Conservation (phyloP, 2,113 vertebrate species). For the Oriolus oriolus region DNA sequence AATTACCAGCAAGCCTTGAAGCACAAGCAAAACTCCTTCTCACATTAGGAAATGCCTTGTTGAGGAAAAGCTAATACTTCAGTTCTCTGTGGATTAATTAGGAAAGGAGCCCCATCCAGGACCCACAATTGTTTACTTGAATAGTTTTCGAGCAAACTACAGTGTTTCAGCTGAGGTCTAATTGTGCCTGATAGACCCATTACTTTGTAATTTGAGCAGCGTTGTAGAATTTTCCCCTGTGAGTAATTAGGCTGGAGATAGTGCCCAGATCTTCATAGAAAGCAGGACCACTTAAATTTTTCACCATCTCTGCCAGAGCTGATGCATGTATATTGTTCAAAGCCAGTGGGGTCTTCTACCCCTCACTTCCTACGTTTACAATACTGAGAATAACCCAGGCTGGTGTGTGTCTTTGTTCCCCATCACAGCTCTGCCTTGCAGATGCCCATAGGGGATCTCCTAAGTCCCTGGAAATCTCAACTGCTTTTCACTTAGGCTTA, state of each 20-base stretch:
- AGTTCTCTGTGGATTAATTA: constrained; percentile 80
- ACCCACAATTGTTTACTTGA: constrained; percentile 85
- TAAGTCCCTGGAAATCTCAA: constrained; percentile 1
- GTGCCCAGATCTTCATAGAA: constrained; percentile 54
- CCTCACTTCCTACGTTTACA: constrained; percentile 44
- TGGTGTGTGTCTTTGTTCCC: neutral
- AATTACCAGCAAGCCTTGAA: neutral
- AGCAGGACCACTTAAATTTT: constrained; percentile 56
- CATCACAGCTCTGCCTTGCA: neutral
- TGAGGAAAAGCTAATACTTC: constrained; percentile 34
- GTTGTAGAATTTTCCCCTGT: constrained; percentile 70
- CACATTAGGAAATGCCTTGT: neutral
- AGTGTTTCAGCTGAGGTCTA: constrained; percentile 79
- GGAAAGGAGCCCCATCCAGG: constrained; percentile 61
- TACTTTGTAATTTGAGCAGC: constrained; percentile 76
- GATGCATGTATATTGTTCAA: constrained; percentile 26
- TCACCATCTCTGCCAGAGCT: neutral
- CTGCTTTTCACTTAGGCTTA: neutral
- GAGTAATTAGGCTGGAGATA: constrained; percentile 85
- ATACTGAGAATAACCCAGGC: constrained; percentile 8
- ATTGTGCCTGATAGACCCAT: constrained; percentile 90
- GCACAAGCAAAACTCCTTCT: neutral
- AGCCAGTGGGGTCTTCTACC: neutral
- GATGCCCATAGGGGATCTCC: neutral
- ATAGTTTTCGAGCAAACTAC: constrained; percentile 77